Base-by-base conservation (phyloP, 2,888 invertebrate species). In the Lepidonotus clava region DNA sequence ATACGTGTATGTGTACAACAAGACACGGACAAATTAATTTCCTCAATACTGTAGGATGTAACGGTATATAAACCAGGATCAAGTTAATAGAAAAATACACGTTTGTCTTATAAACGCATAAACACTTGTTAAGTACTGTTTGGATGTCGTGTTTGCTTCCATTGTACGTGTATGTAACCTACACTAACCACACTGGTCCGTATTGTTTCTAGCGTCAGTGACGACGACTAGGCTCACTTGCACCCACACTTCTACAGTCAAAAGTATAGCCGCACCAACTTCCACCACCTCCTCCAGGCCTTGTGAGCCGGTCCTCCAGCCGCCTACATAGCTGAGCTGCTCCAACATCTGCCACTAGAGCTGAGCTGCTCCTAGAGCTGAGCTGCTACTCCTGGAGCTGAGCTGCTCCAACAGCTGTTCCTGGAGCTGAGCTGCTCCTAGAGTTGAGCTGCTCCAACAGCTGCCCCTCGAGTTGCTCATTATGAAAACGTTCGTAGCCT, bases 211-310 rank as follows among this genome's bases (percentile, higher is more conserved):
- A 71, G 71, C 24, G 71, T 71, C 21, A 71, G 71, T 71, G 71
- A 71, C 71, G 71, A 71, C 71, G 71, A 71, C 71, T 71, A 71
- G 71, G 24, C 36, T 5, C 2, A 24, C 14, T n/a, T 71, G 11
- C 36, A 14, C 56, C 8, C n/a, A 11, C 28, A 71, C n/a, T 38
- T 36, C 71, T 38, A 34, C 36, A 34, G 18, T 34, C 28, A 28
- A 32, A 66, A 24, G 18, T 36, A 18, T 18, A 1, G 34, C 34
- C 5, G 36, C 71, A 71, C 71, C 71, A 8, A 14, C 34, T 21
- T 14, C 14, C 34, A 38, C 34, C 71, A 14, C 71, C 21, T 66
- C 66, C 5, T 38, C 38, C 36, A 34, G 36, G 5, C 71, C 34
- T 24, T 36, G n/a, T 71, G 14, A 1, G n/a, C 71, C 36, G 36